Evolutionary conservation across 2,113 vertebrate species (phyloP).

Genomic region (Illadopsis cleaveri): DNA sequence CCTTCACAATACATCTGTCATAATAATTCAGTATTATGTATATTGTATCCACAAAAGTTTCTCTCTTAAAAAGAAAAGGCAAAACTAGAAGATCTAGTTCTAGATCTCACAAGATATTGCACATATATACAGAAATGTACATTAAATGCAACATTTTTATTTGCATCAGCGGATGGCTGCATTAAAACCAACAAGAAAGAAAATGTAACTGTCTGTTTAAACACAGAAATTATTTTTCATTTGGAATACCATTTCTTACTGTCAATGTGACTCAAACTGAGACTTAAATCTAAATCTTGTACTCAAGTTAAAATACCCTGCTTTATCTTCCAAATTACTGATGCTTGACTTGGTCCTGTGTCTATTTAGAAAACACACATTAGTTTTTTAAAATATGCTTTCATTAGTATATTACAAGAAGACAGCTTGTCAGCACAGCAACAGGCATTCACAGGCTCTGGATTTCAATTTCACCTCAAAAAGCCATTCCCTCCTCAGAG

Average conservation of each 20-base stretch:
- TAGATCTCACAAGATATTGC: not conserved
- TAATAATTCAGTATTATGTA: not conserved
- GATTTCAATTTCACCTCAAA: not conserved
- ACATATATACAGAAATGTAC: not conserved
- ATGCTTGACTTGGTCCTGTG: not conserved
- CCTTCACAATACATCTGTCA: not conserved
- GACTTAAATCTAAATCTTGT: not conserved
- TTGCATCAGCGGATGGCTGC: not conserved
- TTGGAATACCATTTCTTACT: not conserved
- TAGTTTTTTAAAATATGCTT: not conserved
- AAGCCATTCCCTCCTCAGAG: not conserved
- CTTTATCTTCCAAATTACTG: not conserved
- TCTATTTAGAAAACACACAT: not conserved
- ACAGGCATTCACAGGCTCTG: not conserved
- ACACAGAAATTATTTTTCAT: not conserved
- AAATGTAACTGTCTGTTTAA: not conserved
- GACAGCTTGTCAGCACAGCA: not conserved
- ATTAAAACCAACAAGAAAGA: not conserved
- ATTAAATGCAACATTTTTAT: not conserved
- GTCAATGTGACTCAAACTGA: not conserved
- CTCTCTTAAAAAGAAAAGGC: not conserved
- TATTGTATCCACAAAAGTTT: not conserved
- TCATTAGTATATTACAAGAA: not conserved
- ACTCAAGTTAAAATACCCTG: not conserved
- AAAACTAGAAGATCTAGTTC: not conserved